These are phyloP conservation scores for Heterocephalus glaber DNA, from an alignment of 2,113 vertebrate species.

Conservation along the genomic window DNA sequence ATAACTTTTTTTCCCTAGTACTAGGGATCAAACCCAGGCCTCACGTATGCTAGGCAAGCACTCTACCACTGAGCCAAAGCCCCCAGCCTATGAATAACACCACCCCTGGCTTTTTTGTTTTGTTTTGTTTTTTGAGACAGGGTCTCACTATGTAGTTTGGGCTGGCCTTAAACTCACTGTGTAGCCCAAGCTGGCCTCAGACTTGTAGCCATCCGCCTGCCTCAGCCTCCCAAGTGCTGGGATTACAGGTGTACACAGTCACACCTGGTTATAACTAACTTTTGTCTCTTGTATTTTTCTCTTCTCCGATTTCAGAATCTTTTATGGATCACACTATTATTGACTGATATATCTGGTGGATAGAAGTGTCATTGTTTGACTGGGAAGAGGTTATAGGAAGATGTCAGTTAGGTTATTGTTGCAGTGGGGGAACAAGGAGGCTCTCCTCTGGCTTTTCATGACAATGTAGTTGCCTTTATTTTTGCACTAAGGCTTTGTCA, in stretches of 20 bases:
- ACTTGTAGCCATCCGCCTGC: background rate
- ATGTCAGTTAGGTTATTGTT: background rate
- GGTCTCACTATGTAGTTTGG: background rate
- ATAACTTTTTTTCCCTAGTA: background rate
- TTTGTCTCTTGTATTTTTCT: background rate
- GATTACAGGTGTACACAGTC: background rate
- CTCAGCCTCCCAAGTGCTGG: background rate
- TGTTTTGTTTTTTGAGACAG: background rate
- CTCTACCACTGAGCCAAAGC: background rate
- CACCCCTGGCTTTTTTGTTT: background rate
- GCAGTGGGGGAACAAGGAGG: background rate
- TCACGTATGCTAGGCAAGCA: background rate
- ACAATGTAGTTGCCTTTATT: background rate
- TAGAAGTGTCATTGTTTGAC: background rate
- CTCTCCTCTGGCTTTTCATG: background rate
- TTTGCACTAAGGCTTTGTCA: background rate
- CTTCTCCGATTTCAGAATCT: constrained; percentile 17
- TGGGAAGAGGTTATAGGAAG: background rate
- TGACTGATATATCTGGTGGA: constrained; percentile 4
- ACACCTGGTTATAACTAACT: background rate
- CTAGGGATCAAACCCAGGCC: background rate
- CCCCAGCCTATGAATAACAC: background rate
- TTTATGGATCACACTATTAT: background rate
- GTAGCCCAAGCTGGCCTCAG: background rate
- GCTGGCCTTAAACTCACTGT: background rate